phyloP scores from a whole-genome alignment of 2,888 invertebrate genomes.

The Oligia strigilis region DNA sequence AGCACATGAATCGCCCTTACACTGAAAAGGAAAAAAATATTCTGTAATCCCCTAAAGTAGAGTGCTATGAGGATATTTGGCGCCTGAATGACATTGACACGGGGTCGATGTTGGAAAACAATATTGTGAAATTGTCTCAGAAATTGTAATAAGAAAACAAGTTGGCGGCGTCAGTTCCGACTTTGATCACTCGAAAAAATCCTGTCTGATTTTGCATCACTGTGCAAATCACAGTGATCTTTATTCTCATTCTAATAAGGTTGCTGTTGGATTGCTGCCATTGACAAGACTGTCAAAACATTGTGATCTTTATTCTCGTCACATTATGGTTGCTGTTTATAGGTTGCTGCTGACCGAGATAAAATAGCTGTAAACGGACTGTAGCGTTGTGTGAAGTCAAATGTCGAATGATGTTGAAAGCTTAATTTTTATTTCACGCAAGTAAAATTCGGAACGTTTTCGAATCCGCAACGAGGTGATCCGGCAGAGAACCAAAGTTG shows the following conservation, averaged over 20 bases:
- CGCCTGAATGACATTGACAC: neutral
- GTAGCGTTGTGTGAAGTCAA: neutral
- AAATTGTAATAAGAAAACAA: neutral
- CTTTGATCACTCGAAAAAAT: neutral
- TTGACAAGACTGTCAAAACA: neutral
- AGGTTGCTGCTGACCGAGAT: neutral
- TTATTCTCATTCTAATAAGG: neutral
- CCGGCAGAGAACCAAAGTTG: neutral
- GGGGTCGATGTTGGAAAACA: neutral
- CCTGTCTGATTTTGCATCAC: neutral
- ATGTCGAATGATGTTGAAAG: neutral
- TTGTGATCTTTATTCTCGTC: neutral
- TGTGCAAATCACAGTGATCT: neutral
- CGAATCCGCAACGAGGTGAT: neutral
- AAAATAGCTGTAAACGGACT: too few species aligned
- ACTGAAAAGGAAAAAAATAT: constrained; percentile 66
- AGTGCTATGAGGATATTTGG: neutral
- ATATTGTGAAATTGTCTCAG: neutral
- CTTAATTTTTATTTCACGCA: neutral
- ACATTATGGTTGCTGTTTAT: neutral
- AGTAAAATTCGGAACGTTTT: neutral
- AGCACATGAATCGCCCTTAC: constrained; percentile 74
- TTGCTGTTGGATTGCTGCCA: neutral
- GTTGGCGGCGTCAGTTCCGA: neutral
- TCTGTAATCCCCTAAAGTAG: neutral